Evolutionary conservation across 2,888 invertebrate species (phyloP), one percentile per base, ranked within the genome.

Genomic region (Cordilura impudica): DNA sequence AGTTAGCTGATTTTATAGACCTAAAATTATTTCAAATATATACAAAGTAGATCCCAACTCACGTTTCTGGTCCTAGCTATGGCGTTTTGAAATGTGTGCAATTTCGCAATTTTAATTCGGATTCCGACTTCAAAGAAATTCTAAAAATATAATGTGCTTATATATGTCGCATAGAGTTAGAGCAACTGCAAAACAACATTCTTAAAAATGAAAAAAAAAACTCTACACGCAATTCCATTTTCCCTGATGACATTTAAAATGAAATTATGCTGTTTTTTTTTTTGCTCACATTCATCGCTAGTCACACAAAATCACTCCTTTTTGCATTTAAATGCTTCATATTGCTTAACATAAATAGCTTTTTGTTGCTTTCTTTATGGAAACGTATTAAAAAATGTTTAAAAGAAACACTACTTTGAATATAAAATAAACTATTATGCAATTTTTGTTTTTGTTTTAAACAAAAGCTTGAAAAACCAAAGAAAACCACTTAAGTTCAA

Each of bases 341-440:
- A 35, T 43, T 66, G 74, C 66, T 74, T 66, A 75, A 63, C 66
- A 67, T 75, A 75, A 71, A 51, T 75, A 67, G 75, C 73, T 78
- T 63, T 75, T 56, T 70, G 58, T 14, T 4, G 65, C 12, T 7
- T 65, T 19, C 58, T 58, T 63, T 66, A n/a, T 63, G 39, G 18
- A 23, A 65, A 16, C 43, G n/a, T 58, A n/a, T 14, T 8, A 35
- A 35, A 31, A 63, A 56, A 56, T 58, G 39, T 43, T 65, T 71
- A 71, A 73, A 78, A 61, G 67, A 75, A 75, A 79, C 79, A 71
- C 75, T 61, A 75, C 71, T 79, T 79, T 79, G 74, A 71, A 79
- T 79, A 79, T 63, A 75, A 75, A 79, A 75, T 75, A 71, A 71
- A 66, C 66, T 70, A 75, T 75, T 71, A 71, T 75, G 53, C 47